Conservation (phyloP, 2,888 invertebrate species). For the Chrysina gloriosa region DNA sequence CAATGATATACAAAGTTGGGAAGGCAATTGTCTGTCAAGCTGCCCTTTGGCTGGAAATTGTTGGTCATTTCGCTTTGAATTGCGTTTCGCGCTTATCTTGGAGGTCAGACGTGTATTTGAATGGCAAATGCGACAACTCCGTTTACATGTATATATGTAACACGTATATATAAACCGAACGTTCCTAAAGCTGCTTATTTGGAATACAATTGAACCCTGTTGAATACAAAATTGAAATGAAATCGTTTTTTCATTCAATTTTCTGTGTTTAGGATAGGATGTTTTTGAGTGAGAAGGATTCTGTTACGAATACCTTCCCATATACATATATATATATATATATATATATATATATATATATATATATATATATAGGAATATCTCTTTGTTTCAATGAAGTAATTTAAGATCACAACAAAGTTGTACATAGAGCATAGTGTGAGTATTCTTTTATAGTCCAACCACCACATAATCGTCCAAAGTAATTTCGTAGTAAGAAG, state of each 20-base stretch:
- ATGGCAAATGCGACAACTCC: slow-evolving; percentile 23
- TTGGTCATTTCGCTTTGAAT: slow-evolving; percentile 18
- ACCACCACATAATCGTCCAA: too few species aligned
- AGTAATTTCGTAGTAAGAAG: too few species aligned
- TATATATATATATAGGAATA: too few species aligned
- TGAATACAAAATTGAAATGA: slow-evolving; percentile 28
- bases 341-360: too few species aligned
- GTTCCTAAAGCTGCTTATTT: slow-evolving; percentile 23
- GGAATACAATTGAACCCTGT: slow-evolving; percentile 17
- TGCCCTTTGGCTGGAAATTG: slow-evolving; percentile 26
- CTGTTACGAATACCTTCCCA: too few species aligned
- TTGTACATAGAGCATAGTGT: too few species aligned
- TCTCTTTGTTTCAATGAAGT: too few species aligned
- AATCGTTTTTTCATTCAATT: slow-evolving; percentile 18
- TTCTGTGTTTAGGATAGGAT: too few species aligned
- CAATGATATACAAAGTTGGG: slow-evolving; percentile 1
- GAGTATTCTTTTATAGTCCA: too few species aligned
- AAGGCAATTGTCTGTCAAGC: slow-evolving; percentile 17
- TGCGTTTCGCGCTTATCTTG: slow-evolving; percentile 31
- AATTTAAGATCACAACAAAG: too few species aligned
- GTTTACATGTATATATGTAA: slow-evolving; percentile 4
- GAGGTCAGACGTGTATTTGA: slow-evolving; percentile 27
- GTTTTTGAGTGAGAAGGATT: too few species aligned
- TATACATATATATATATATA: too few species aligned
- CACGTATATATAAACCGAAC: background rate